Conservation (phyloP, 2,797 vertebrate species). For the Naso thynnoides region DNA sequence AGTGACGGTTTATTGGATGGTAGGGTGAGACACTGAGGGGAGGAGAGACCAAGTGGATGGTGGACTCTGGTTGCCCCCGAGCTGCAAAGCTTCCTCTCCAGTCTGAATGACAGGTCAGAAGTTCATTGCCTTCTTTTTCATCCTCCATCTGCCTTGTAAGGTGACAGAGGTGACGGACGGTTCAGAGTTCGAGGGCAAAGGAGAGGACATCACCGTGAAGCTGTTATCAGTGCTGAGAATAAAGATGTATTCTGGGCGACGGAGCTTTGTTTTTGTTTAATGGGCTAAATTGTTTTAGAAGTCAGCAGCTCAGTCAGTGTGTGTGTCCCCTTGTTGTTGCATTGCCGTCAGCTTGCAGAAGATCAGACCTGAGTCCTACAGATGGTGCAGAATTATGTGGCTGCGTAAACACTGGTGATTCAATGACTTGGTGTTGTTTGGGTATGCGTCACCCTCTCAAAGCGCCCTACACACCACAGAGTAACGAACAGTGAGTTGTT, state of each 20-base stretch:
- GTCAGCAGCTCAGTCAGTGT: slow-evolving; percentile 18
- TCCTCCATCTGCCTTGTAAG: slow-evolving; percentile 76
- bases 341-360: slow-evolving; percentile 57
- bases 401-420: slow-evolving; percentile 82
- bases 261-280: slow-evolving; percentile 48
- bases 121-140: slow-evolving; percentile 85
- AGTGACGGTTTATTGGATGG: slow-evolving; percentile 81
- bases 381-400: slow-evolving; percentile 83
- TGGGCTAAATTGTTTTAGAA: slow-evolving; percentile 41
- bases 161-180: slow-evolving; percentile 71
- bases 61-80: slow-evolving; percentile 86
- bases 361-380: slow-evolving; percentile 79
- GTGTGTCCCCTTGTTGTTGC: slow-evolving; percentile 38
- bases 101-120: slow-evolving; percentile 87
- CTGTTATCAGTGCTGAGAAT: slow-evolving; percentile 51
- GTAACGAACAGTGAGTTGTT: slow-evolving; percentile 69
- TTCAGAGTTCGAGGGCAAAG: slow-evolving; percentile 71
- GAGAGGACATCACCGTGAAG: slow-evolving; percentile 56
- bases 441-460: slow-evolving; percentile 79
- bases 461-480: slow-evolving; percentile 66
- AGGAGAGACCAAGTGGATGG: slow-evolving; percentile 78
- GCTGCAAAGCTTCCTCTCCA: slow-evolving; percentile 81
- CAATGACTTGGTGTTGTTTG: slow-evolving; percentile 83
- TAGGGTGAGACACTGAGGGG: slow-evolving; percentile 79
- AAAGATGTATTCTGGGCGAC: slow-evolving; percentile 48